phyloP scores from a whole-genome alignment of 2,113 vertebrate species.

The Phalacrocorax pelagicus region DNA sequence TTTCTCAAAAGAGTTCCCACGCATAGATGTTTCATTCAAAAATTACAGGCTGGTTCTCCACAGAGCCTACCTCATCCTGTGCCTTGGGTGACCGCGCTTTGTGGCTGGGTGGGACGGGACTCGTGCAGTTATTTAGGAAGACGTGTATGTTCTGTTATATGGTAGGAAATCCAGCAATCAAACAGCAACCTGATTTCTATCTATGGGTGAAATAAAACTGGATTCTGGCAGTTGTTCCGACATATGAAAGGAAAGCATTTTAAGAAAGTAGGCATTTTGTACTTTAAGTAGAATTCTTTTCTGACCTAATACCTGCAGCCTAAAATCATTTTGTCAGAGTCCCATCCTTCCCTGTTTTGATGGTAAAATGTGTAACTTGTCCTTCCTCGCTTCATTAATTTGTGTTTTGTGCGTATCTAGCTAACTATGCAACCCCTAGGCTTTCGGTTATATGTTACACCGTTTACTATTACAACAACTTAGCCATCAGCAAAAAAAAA shows the following conservation, averaged over 20 bases:
- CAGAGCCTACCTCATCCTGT: not conserved
- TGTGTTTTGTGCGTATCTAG: not conserved
- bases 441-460: not conserved
- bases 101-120: not conserved
- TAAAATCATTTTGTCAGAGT: not conserved
- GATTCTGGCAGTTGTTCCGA: not conserved
- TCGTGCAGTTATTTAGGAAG: not conserved
- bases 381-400: conserved; percentile 21
- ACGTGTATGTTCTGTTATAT: not conserved
- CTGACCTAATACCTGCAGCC: not conserved
- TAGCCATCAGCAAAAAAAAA: conserved; percentile 25
- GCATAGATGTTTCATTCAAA: not conserved
- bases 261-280: not conserved
- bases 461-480: conserved; percentile 2
- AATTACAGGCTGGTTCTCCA: accelerated
- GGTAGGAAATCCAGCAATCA: not conserved
- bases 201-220: not conserved
- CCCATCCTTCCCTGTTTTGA: not conserved
- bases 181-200: not conserved
- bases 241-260: not conserved
- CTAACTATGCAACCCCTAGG: conserved; percentile 23
- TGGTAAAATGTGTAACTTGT: conserved; percentile 5
- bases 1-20: not conserved
- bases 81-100: not conserved
- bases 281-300: not conserved